Conservation (phyloP, 2,113 vertebrate species). For the Oreochromis aureus region DNA sequence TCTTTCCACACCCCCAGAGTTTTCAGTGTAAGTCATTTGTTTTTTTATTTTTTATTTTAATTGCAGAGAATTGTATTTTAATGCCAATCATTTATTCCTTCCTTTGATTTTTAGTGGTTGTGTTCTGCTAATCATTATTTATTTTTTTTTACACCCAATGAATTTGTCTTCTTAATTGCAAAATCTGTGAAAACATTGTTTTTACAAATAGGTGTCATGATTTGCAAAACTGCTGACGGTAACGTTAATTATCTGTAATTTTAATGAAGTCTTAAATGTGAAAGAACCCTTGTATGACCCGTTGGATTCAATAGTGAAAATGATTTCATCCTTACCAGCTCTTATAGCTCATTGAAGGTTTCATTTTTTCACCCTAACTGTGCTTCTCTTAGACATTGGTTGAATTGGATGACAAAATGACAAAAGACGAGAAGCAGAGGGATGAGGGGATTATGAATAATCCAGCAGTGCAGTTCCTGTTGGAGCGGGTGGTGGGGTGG, state of each 20-base stretch:
- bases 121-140: background rate
- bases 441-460: constrained; percentile 45
- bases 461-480: constrained; percentile 81
- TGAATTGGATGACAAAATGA: constrained; percentile 46
- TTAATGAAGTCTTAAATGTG: background rate
- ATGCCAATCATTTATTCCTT: background rate
- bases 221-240: background rate
- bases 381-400: constrained; percentile 68
- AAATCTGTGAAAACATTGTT: background rate
- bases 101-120: background rate
- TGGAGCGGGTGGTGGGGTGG: constrained; percentile 81
- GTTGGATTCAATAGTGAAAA: background rate
- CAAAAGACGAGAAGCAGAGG: background rate
- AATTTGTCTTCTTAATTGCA: background rate
- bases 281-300: background rate
- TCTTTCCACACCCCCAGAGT: constrained; percentile 81
- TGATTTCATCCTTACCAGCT: background rate
- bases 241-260: background rate
- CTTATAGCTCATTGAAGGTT: background rate
- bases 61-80: background rate
- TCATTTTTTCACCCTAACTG: background rate
- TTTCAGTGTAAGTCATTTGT: constrained; percentile 67
- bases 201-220: background rate
- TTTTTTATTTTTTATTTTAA: background rate
- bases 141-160: background rate